Base-by-base conservation (phyloP, 2,797 vertebrate genomes). In the Malurus leucopterus region DNA sequence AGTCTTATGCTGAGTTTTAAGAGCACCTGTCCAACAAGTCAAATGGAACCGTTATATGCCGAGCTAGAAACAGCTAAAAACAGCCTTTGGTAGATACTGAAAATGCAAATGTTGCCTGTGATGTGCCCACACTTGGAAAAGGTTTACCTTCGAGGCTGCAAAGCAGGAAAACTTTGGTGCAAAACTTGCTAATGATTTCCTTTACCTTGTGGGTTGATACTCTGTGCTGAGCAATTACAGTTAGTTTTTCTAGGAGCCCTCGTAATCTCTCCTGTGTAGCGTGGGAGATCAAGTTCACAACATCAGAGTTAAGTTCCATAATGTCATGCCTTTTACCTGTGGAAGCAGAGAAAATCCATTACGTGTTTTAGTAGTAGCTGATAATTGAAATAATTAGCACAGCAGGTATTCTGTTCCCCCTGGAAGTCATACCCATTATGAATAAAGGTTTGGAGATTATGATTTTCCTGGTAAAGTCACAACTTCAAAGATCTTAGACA, bases 401-500 rank as follows among this genome's bases (percentile, higher is more conserved):
- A 98, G 98, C 98, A 97, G 98, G 98, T 98, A 98, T 98, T 98
- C 98, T 98, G 98, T 98, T 98, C 98, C 98, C 97, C 98, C 98
- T 98, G 98, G 98, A 98, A 99, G 98, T 98, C 98, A 98, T 98
- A 98, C 98, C 98, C 98, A 98, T 99, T 99, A 99, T 98, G 98
- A 98, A 99, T 98, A 98, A 98, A 98, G 98, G 98, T 97, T 98
- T 98, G 97, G 97, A 99, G 98, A 99, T 99, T 98, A 98, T 98
- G 98, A 98, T 98, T 98, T 99, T 98, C 98, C 98, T 98, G 97
- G 98, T 98, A 98, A 98, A 98, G 98, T 98, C 98, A 98, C 98
- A 98, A 99, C 98, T 99, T 99, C 98, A 99, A 99, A 99, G 98
- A 98, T 98, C 98, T 98, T 97, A 98, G 98, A 98, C 98, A 98